Percentiles rank a stretch among this genome's conserved stretches.
These are phyloP conservation scores for Copsychus sechellarum DNA, from an alignment of 2,113 vertebrate species.

Conservation along the genomic window DNA sequence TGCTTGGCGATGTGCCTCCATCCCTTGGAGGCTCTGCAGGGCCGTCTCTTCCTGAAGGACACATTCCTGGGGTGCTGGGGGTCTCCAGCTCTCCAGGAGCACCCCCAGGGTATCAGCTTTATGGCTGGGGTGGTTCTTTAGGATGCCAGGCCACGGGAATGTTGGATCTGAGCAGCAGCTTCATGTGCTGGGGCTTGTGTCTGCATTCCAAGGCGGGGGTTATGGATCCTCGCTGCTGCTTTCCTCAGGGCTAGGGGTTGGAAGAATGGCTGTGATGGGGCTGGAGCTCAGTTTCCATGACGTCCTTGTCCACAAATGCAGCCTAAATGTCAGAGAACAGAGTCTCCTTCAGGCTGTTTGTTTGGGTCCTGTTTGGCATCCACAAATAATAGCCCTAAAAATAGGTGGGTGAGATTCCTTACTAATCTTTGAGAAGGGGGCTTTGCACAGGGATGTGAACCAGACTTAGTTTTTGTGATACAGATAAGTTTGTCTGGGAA, in stretches of 20 bases:
- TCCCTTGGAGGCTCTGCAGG: accelerated
- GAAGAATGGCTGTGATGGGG: background rate
- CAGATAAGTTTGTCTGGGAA: background rate
- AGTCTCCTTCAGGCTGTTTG: background rate
- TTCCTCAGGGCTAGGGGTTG: background rate
- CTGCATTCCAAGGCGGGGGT: background rate
- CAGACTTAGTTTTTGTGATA: background rate
- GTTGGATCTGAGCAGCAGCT: background rate
- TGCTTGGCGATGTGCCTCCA: background rate
- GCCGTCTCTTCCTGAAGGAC: background rate
- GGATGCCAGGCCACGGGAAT: background rate
- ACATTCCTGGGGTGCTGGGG: accelerated
- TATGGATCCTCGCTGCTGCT: background rate
- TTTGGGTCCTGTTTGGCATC: background rate
- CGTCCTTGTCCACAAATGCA: background rate
- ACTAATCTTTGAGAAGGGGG: background rate
- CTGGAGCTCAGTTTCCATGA: conserved; percentile 7
- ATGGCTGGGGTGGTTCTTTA: accelerated
- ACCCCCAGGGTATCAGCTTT: accelerated
- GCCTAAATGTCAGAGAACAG: conserved; percentile 50
- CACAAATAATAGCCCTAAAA: conserved; percentile 54
- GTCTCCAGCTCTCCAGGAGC: background rate
- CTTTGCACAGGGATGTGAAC: accelerated
- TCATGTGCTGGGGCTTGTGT: too few relatives aligned
- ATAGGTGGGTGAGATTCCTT: background rate